These are phyloP conservation scores for Synanthedon tipuliformis DNA, from an alignment of 2,888 invertebrate genomes.

Conservation along the genomic window DNA sequence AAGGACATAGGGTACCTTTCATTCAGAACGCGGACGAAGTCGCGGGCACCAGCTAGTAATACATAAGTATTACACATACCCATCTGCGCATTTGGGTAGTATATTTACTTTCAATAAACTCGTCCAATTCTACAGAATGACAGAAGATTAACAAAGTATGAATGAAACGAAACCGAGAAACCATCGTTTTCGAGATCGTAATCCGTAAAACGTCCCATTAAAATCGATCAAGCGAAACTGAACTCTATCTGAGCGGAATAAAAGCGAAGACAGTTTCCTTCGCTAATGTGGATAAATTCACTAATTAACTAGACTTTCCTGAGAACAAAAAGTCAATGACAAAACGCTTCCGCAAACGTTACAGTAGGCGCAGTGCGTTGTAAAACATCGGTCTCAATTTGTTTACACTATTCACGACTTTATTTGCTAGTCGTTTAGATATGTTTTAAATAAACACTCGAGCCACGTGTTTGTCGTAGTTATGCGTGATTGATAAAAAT, in stretches of 20 bases:
- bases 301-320: constrained; percentile 1
- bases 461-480: too few relatives aligned
- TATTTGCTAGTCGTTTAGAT: not conserved
- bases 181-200: constrained; percentile 3
- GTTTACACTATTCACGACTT: not conserved
- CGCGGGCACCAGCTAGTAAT: too few relatives aligned
- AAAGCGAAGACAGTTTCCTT: not conserved
- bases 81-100: too few relatives aligned
- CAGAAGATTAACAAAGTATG: not conserved
- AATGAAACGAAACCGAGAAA: not conserved
- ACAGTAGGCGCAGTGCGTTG: not conserved
- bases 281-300: not conserved
- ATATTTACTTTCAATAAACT: too few relatives aligned
- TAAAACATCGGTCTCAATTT: not conserved
- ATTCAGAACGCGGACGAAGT: too few relatives aligned
- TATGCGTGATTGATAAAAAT: too few relatives aligned
- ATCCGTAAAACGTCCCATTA: constrained; percentile 1
- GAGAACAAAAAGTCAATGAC: not conserved
- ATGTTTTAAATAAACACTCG: not conserved
- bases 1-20: too few relatives aligned
- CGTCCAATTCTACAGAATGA: too few relatives aligned
- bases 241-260: not conserved
- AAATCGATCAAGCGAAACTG: not conserved
- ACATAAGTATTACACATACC: too few relatives aligned
- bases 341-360: not conserved